Evolutionary conservation across 2,113 vertebrate genomes (phyloP).

Genomic region (Lamprologus speciosus): DNA sequence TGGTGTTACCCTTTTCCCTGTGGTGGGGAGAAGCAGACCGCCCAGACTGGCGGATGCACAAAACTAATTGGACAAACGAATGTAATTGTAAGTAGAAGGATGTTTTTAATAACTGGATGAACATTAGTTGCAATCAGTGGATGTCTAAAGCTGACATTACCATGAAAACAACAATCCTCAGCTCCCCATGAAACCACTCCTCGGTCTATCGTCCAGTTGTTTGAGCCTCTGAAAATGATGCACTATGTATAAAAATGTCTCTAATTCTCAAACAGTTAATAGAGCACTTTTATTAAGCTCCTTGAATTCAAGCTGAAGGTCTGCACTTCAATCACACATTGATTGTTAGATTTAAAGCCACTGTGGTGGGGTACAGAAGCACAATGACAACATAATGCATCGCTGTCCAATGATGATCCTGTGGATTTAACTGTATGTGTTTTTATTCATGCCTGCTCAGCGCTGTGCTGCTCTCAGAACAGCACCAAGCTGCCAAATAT

Average conservation of each 20-base stretch:
- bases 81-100: not conserved
- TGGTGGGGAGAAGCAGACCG: no score
- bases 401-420: not conserved
- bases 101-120: not conserved
- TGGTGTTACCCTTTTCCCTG: no score
- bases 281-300: not conserved
- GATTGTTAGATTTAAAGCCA: not conserved
- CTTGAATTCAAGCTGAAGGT: not conserved
- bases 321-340: not conserved
- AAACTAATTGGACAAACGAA: not conserved
- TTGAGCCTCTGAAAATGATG: not conserved
- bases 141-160: not conserved
- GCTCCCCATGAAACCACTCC: not conserved
- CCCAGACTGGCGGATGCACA: no score
- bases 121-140: not conserved
- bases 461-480: not conserved
- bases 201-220: not conserved
- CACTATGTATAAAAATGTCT: not conserved
- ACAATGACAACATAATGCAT: not conserved
- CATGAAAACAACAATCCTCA: not conserved
- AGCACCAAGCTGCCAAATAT: not conserved
- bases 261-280: not conserved
- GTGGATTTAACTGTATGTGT: not conserved
- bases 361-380: not conserved
- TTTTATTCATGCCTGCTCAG: not conserved